Percentiles rank a stretch among this genome's conserved stretches.
Conservation (phyloP, 2,888 invertebrate genomes). For the Trissonchulus latispiculum region DNA sequence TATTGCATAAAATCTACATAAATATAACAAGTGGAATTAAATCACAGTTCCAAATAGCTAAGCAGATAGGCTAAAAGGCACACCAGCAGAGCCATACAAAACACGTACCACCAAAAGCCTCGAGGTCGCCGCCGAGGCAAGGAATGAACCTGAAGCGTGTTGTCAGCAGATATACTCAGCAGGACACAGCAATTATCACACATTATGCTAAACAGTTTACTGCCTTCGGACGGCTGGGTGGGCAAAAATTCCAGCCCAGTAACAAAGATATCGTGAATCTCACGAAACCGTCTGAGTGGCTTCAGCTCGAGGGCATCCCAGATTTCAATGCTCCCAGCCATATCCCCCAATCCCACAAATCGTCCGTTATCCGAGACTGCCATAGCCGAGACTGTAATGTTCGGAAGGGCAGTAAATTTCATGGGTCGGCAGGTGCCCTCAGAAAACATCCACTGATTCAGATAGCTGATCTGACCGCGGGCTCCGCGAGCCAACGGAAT, state of each 20-base stretch:
- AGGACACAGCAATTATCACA: slow-evolving; percentile 31
- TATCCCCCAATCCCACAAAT: slow-evolving; percentile 42
- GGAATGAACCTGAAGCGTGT: slow-evolving; percentile 33
- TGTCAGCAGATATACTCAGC: slow-evolving; percentile 38
- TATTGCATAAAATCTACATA: no score
- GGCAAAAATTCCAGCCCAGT: slow-evolving; percentile 89
- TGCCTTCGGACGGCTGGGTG: slow-evolving; percentile 33
- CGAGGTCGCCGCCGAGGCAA: not conserved
- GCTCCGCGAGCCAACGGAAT: not conserved
- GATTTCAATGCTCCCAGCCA: slow-evolving; percentile 47
- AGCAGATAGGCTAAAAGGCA: not conserved
- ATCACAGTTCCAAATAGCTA: slow-evolving; percentile 9
- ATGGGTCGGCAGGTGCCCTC: not conserved
- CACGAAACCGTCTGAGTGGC: slow-evolving; percentile 32
- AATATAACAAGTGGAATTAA: no score
- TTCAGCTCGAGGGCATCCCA: slow-evolving; percentile 22
- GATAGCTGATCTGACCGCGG: slow-evolving; percentile 3
- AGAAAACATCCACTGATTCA: not conserved
- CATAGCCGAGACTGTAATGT: not conserved
- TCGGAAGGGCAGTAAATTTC: not conserved
- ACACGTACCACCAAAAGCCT: not conserved
- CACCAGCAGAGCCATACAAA: not conserved
- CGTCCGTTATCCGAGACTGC: not conserved
- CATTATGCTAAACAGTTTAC: slow-evolving; percentile 23
- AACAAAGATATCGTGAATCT: slow-evolving; percentile 90